Base-by-base conservation (phyloP, 2,113 vertebrate genomes). In the Laticauda colubrina region DNA sequence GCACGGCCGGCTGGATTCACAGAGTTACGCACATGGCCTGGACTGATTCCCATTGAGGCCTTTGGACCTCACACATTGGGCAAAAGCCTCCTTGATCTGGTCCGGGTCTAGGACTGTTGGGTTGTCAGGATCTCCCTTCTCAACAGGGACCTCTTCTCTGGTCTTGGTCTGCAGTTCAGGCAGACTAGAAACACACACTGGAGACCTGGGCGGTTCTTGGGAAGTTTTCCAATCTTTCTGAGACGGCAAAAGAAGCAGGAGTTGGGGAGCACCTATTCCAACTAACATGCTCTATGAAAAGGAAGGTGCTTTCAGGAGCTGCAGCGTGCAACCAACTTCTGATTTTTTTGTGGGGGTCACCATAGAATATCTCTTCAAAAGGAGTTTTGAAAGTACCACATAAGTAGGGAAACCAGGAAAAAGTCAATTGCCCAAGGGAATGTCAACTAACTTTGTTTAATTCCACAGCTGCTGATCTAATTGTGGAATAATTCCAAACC, bases 331-430 rank as follows among this genome's bases (percentile, higher is more conserved):
- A 39, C 6, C 61, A 34, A 34, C 5, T 75, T n/a, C 69, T 34
- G n/a, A n/a, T 34, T 18, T 75, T 18, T 34, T 18, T 0, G 10
- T 1, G 59, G 57, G 61, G 3, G 61, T 10, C 1, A 5, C 1
- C 61, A 14, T 14, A 64, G 61, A 29, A 64, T 64, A 29, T n/a
- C 64, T 39, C 69, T 34, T 34, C n/a, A 75, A 18, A 75, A 75
- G 15, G 14, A 75, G n/a, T 34, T 34, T 75, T 15, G n/a, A 75
- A 75, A 75, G 14, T 15, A 18, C 69, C 15, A 39, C 15, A 39
- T n/a, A 75, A 75, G n/a, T 34, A 34, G n/a, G 1, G 15, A 18
- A 34, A n/a, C 69, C 15, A 75, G 69, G n/a, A 18, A 20, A 75
- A 75, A 29, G 20, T 29, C 24, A 69, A 20, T 75, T 34, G 12